A percentile compares a stretch with the other conserved stretches of the same genome.
Evolutionary conservation across 1,140 invertebrate species (phyloP).

Genomic region (Mylabris phalerata): DNA sequence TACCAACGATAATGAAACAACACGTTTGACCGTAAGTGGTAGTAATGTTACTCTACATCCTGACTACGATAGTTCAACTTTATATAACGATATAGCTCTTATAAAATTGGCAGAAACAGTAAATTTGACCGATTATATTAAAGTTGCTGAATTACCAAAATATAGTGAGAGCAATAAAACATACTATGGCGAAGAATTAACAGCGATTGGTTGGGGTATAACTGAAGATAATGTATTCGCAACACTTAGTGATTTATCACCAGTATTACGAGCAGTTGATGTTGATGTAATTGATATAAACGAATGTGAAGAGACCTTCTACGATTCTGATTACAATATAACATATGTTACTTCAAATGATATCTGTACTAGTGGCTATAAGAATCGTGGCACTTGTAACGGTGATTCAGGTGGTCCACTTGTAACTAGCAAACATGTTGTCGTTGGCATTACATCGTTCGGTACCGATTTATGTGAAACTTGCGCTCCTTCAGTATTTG

Average conservation of each 20-base stretch:
- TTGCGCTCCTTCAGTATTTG: constrained; percentile 47
- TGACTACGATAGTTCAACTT: too few species aligned
- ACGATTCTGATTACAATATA: constrained; percentile 1
- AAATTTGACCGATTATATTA: constrained; percentile 42
- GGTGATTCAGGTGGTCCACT: constrained; percentile 47
- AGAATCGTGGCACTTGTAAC: constrained; percentile 30
- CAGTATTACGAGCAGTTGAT: constrained; percentile 5
- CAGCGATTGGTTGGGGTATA: constrained; percentile 11
- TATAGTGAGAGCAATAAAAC: constrained; percentile 1
- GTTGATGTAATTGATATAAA: constrained; percentile 3
- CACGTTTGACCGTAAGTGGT: too few species aligned
- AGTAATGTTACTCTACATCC: too few species aligned
- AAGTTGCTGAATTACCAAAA: constrained; percentile 32
- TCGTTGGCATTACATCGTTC: constrained; percentile 46
- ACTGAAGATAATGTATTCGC: constrained; percentile 8
- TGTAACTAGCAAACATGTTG: constrained; percentile 34
- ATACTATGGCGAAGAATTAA: constrained; percentile 6
- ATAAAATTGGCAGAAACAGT: constrained; percentile 43
- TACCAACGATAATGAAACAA: too few species aligned
- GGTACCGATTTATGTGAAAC: constrained; percentile 44
- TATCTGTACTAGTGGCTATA: constrained; percentile 3
- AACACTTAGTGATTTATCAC: constrained; percentile 8
- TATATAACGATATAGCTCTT: too few species aligned
- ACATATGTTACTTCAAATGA: constrained; percentile 11
- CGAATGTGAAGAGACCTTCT: constrained; percentile 8